Evolutionary conservation across 1,140 invertebrate genomes (phyloP), one percentile per base, ranked within the genome.

Genomic region (Gonioctena quinquepunctata): DNA sequence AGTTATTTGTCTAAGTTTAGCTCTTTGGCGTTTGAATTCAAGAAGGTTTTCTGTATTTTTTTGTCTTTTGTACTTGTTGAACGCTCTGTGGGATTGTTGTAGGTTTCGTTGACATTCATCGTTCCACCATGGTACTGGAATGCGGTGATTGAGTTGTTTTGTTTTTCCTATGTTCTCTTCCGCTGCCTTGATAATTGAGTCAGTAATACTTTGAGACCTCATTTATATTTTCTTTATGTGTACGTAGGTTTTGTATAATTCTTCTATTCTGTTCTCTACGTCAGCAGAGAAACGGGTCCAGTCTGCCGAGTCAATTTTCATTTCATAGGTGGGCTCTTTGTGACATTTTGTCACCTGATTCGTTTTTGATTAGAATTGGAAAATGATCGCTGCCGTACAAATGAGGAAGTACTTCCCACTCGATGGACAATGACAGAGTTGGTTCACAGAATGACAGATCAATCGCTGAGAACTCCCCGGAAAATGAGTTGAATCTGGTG

Each of bases 11-110:
- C 26, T 16, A 21, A 6, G 33, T 63, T 63, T 63, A 5, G 61
- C 61, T 63, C 28, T 48, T 64, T 64, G 28, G 48, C 28, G 28
- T 75, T 76, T 81, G 13, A 56, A 78, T 59, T 64, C 62, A 42
- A 64, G 1, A n/a, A 64, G 26, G 19, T 64, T 64, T 48, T 64
- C 62, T 8, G 23, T 11, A 7, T 18, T 49, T n/a, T 19, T 33
- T 8, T 64, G 27, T 42, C 33, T 27, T 42, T 64, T 64, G 21
- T 19, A 42, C 25, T 48, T 64, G 11, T 52, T 64, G 18, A 49
- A 33, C 19, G 62, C 62, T 2, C 18, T n/a, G 28, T 64, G 28
- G n/a, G 16, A 42, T 48, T 18, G 7, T 48, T 64, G 28, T 64
- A 64, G 18, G 3, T 25, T 28, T 8, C 19, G 26, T 7, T 42